Conservation (phyloP, 2,113 vertebrate species). For the Sinocyclocheilus rhinocerous region DNA sequence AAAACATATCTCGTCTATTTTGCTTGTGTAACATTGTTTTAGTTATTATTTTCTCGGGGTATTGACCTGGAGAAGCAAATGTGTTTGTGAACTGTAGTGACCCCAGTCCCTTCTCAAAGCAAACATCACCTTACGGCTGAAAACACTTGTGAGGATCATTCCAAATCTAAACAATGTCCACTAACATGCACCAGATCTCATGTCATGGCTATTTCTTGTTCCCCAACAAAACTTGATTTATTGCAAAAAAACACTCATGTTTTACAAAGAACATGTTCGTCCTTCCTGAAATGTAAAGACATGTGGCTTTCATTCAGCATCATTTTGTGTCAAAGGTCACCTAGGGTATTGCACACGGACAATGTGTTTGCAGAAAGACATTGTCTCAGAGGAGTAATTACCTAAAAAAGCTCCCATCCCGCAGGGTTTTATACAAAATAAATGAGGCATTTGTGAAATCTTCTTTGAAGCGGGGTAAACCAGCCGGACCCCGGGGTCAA, state of each 20-base stretch:
- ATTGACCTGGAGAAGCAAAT: constrained; percentile 50
- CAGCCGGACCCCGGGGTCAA: constrained; percentile 28
- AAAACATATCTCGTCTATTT: background rate
- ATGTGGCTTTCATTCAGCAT: background rate
- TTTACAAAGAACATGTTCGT: background rate
- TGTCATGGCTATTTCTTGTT: background rate
- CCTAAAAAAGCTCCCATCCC: background rate
- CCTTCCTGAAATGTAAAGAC: background rate
- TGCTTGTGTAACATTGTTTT: background rate
- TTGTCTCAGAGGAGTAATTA: constrained; percentile 22
- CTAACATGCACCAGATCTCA: background rate
- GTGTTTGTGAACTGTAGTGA: constrained; percentile 52
- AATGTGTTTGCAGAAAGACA: background rate
- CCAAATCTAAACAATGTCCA: constrained; percentile 13
- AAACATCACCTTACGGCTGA: constrained; percentile 16
- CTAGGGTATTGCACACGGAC: background rate
- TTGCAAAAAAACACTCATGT: background rate
- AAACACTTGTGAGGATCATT: background rate
- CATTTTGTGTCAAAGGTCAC: constrained; percentile 24
- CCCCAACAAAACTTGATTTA: background rate
- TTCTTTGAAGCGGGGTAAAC: background rate
- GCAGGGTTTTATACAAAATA: constrained; percentile 1
- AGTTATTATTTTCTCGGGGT: constrained; percentile 8
- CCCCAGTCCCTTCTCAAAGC: constrained; percentile 46
- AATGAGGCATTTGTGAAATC: constrained; percentile 27